Evolutionary conservation across 2,888 invertebrate genomes (phyloP).

Genomic region (Silvanus unidentatus): DNA sequence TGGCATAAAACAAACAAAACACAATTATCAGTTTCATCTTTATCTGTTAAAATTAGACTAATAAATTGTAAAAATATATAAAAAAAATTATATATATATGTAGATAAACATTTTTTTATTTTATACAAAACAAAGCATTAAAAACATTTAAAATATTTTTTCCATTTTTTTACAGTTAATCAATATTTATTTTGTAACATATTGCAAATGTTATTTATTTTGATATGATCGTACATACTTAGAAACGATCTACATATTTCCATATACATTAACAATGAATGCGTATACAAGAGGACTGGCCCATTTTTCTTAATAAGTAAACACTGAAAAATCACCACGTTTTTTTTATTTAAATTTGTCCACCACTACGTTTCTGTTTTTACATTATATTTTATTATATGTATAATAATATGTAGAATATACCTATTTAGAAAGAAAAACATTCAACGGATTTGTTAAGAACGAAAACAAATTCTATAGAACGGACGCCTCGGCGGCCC

Average conservation of each 20-base stretch:
- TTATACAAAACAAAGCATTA: slow-evolving; percentile 40
- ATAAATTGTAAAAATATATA: slow-evolving; percentile 26
- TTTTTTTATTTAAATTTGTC: slow-evolving; percentile 5
- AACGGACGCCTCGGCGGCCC: slow-evolving; percentile 62
- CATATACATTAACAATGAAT: slow-evolving; percentile 21
- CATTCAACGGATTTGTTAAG: too few species aligned
- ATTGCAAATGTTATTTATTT: slow-evolving; percentile 21
- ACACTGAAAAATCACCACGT: slow-evolving; percentile 20
- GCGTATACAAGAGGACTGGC: slow-evolving; percentile 43
- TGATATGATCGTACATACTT: slow-evolving; percentile 12
- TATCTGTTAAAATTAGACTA: slow-evolving; percentile 11
- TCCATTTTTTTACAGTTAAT: too few species aligned
- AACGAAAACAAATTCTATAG: slow-evolving; percentile 35
- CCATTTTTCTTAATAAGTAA: slow-evolving; percentile 19
- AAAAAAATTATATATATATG: slow-evolving; percentile 34
- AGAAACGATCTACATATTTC: slow-evolving; percentile 13
- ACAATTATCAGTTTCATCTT: too few species aligned
- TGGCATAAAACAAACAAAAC: slow-evolving; percentile 37
- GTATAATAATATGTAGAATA: too few species aligned
- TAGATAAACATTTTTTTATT: slow-evolving; percentile 34
- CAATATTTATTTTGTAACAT: slow-evolving; percentile 26
- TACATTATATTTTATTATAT: too few species aligned
- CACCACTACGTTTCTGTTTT: too few species aligned
- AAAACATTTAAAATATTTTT: slow-evolving; percentile 13
- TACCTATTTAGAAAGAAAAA: too few species aligned